Percentiles rank a stretch among this genome's conserved stretches.
Conservation (phyloP, 2,888 invertebrate genomes). For the Melinaea marsaeus region DNA sequence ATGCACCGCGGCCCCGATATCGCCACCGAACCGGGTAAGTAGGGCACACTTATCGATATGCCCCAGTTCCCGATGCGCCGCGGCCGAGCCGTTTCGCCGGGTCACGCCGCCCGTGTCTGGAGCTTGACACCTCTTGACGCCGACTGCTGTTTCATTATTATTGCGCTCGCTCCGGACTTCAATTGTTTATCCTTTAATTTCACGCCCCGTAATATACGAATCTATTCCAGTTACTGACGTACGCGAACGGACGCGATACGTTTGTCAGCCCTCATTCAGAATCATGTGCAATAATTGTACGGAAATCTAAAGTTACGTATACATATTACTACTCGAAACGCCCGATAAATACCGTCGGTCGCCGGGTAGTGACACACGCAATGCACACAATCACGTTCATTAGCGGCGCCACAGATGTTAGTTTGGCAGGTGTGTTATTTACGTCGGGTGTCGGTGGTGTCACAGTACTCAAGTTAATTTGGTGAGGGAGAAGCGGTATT, state of each 20-base stretch:
- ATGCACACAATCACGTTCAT: slow-evolving; percentile 17
- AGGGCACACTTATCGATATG: slow-evolving; percentile 73
- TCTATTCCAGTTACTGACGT: slow-evolving; percentile 75
- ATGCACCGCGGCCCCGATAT: slow-evolving; percentile 46
- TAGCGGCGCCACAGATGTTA: slow-evolving; percentile 19
- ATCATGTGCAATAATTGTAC: slow-evolving; percentile 60
- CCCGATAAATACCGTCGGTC: slow-evolving; percentile 8
- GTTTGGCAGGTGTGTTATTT: slow-evolving; percentile 49
- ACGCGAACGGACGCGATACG: slow-evolving; percentile 61
- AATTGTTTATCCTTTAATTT: slow-evolving; percentile 78
- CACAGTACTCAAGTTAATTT: slow-evolving; percentile 66
- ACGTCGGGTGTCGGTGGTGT: slow-evolving; percentile 45
- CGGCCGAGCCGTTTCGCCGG: slow-evolving; percentile 59
- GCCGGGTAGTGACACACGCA: slow-evolving; percentile 4
- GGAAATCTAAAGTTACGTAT: background rate
- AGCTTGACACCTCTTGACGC: slow-evolving; percentile 70
- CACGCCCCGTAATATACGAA: slow-evolving; percentile 59
- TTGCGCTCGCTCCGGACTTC: slow-evolving; percentile 64
- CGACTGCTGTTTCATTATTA: slow-evolving; percentile 72
- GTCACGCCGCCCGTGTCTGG: slow-evolving; percentile 70
- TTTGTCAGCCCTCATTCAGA: slow-evolving; percentile 53
- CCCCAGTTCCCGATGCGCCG: slow-evolving; percentile 61
- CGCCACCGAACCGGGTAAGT: slow-evolving; percentile 58
- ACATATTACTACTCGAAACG: background rate
- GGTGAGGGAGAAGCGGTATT: slow-evolving; percentile 52